Evolutionary conservation across 2,888 invertebrate species (phyloP).

Genomic region (Melieria omissa): DNA sequence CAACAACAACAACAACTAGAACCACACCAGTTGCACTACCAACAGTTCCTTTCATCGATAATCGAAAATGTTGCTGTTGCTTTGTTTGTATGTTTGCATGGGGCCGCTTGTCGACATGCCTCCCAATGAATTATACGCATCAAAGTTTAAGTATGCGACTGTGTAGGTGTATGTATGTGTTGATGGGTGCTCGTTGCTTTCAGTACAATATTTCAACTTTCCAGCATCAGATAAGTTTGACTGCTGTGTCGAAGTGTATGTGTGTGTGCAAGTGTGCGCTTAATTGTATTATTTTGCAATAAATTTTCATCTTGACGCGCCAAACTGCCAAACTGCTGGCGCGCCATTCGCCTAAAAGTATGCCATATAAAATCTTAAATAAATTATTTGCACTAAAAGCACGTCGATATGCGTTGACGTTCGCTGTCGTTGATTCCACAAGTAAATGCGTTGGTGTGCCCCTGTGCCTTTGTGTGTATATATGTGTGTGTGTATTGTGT

Average conservation of each 20-base stretch:
- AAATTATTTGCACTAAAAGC: conserved; percentile 5
- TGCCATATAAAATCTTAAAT: conserved; percentile 6
- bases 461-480: not conserved
- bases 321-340: not conserved
- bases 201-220: too few relatives aligned
- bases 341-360: not conserved
- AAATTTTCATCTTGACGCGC: conserved; percentile 19
- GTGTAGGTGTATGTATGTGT: not conserved
- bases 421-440: not conserved
- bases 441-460: not conserved
- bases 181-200: not conserved
- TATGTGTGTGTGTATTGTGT: not conserved
- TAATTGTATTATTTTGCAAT: conserved; percentile 28
- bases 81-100: not conserved
- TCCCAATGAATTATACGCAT: not conserved
- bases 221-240: too few relatives aligned
- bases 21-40: too few relatives aligned
- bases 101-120: not conserved
- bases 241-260: not conserved
- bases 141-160: not conserved
- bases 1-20: too few relatives aligned
- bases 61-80: conserved; percentile 16
- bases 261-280: conserved; percentile 9
- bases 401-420: not conserved
- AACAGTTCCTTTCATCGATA: conserved; percentile 20